Evolutionary conservation across 2,888 invertebrate genomes (phyloP), one percentile per base, ranked within the genome.

Genomic region (Ptilodon capucinus): DNA sequence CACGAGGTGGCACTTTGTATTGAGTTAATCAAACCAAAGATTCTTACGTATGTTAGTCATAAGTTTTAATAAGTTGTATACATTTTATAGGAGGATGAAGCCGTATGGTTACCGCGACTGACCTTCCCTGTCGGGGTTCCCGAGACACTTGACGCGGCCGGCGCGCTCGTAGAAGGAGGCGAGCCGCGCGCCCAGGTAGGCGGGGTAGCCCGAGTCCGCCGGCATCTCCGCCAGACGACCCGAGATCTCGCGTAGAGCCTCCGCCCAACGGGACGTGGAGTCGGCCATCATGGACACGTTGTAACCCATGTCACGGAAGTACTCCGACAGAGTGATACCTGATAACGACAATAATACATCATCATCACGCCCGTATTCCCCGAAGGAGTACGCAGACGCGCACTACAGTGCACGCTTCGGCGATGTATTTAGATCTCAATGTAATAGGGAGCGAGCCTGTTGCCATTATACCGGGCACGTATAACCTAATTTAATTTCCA

Each of bases 281-380:
- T 99, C 99, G 57, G 99, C 99, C 99, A 99, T 99, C 99, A 99
- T 99, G 68, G 99, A 98, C 39, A 99, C 99, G 86, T 99, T 97
- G 94, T 99, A 98, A 80, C 99, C 99, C 99, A 99, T 99, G 91
- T 97, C 97, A 74, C 97, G 94, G 96, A 99, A 99, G 92, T 99
- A 99, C 91, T 99, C 99, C 19, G 99, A 98, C n/a, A 99, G 92
- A 0, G 99, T 99, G 89, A 99, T 99, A 73, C 97, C 97, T 95
- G 76, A n/a, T n/a, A n/a, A 1, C 28, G n/a, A 2, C 25, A 11
- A 11, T 11, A 25, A 21, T n/a, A n/a, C n/a, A n/a, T n/a, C 21
- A 21, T 6, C 21, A 21, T 4, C 21, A 21, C 7, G 4, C 4
- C 1, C 7, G 21, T 21, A 21, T 21, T 21, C 21, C 21, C 21